Evolutionary conservation across 2,797 vertebrate species (phyloP).

Genomic region (Coregonus sp.): DNA sequence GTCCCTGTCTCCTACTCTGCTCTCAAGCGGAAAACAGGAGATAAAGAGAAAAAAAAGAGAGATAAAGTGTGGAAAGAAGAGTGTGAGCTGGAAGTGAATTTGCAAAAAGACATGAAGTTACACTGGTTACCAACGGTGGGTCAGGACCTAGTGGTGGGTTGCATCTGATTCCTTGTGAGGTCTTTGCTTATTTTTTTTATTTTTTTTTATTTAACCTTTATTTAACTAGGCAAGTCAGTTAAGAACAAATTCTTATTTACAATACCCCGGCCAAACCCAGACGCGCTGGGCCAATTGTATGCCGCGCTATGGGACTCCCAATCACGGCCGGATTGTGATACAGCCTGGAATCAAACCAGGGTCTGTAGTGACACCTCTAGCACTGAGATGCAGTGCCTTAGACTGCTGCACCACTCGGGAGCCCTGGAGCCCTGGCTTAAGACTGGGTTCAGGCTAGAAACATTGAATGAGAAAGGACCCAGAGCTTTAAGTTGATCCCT

Average conservation of each 20-base stretch:
- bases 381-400: too few relatives aligned
- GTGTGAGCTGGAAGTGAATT: neutral
- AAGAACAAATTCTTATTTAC: too few relatives aligned
- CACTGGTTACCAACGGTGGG: neutral
- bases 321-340: too few relatives aligned
- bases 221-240: too few relatives aligned
- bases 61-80: neutral
- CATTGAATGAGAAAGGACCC: neutral
- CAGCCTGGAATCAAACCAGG: too few relatives aligned
- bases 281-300: too few relatives aligned
- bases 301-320: too few relatives aligned
- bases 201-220: too few relatives aligned
- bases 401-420: too few relatives aligned
- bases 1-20: neutral
- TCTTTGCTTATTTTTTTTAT: neutral
- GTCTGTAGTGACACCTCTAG: too few relatives aligned
- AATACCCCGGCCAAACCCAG: too few relatives aligned
- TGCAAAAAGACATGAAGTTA: neutral
- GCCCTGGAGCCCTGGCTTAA: too few relatives aligned
- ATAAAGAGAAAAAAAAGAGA: neutral
- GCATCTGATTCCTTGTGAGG: neutral
- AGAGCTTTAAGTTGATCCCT: neutral
- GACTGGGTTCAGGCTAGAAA: neutral
- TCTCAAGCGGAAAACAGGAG: slow-evolving; percentile 4
- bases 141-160: neutral